Evolutionary conservation across 2,797 vertebrate genomes (phyloP).

Genomic region (Propithecus perrieri): DNA sequence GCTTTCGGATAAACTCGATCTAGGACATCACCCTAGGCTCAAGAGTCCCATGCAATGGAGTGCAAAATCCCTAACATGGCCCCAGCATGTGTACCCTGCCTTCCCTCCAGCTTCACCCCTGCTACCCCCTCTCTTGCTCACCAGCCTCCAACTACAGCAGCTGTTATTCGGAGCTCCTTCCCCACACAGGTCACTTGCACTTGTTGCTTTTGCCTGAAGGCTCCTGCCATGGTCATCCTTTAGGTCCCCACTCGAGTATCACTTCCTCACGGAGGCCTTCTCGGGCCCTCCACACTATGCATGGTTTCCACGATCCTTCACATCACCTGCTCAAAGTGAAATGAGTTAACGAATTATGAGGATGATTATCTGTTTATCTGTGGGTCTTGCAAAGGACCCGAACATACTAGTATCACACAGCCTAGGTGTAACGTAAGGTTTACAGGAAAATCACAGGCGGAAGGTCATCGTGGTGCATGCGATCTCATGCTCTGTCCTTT

Average conservation of each 20-base stretch:
- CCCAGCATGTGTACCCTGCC: not conserved
- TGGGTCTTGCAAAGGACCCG: not conserved
- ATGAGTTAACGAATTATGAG: not conserved
- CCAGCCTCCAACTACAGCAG: not conserved
- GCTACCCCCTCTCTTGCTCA: not conserved
- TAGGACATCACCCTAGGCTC: not conserved
- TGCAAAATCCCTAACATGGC: not conserved
- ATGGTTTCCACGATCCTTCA: not conserved
- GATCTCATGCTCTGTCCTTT: not conserved
- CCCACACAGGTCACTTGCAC: not conserved
- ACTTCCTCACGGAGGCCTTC: not conserved
- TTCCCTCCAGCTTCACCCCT: not conserved
- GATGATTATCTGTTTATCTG: not conserved
- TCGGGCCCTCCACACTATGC: not conserved
- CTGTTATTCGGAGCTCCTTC: not conserved
- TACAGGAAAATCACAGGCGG: not conserved
- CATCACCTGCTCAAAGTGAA: not conserved
- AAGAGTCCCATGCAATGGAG: not conserved
- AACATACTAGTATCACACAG: not conserved
- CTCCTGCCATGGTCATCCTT: not conserved
- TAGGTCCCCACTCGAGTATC: not conserved
- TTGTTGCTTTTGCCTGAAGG: not conserved
- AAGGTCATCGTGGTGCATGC: not conserved
- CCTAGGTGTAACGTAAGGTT: not conserved
- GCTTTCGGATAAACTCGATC: not conserved